Evolutionary conservation across 2,113 vertebrate genomes (phyloP).

Genomic region (Xyliphius kryptos): DNA sequence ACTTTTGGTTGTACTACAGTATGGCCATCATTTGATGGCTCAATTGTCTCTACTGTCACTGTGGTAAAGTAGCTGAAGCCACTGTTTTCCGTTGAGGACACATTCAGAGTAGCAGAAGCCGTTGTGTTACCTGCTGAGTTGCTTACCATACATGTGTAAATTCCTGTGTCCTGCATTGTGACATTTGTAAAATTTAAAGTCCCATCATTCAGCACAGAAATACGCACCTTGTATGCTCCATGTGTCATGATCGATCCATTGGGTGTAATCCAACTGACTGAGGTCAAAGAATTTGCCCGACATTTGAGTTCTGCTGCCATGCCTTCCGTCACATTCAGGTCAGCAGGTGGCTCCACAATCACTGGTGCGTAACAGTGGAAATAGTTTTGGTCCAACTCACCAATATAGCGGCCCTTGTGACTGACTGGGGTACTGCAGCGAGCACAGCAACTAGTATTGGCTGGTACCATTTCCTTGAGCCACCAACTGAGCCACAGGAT

Average conservation of each 20-base stretch:
- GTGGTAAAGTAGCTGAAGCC: slow-evolving; percentile 97
- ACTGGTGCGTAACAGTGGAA: slow-evolving; percentile 97
- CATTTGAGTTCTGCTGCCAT: slow-evolving; percentile 96
- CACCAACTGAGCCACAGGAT: slow-evolving; percentile 99
- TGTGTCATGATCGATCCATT: slow-evolving; percentile 97
- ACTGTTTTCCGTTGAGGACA: slow-evolving; percentile 85
- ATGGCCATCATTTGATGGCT: slow-evolving; percentile 84
- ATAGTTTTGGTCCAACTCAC: slow-evolving; percentile 95
- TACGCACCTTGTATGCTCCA: slow-evolving; percentile 89
- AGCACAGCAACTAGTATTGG: slow-evolving; percentile 96
- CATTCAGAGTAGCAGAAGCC: slow-evolving; percentile 91
- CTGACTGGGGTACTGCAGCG: slow-evolving; percentile 85
- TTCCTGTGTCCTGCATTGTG: slow-evolving; percentile 93
- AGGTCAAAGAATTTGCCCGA: slow-evolving; percentile 89
- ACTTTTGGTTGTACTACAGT: slow-evolving; percentile 82
- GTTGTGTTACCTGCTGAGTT: slow-evolving; percentile 98
- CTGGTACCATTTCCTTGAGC: slow-evolving; percentile 97
- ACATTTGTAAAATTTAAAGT: slow-evolving; percentile 98
- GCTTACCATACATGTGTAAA: slow-evolving; percentile 98
- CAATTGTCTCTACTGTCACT: slow-evolving; percentile 95
- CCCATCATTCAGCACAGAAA: slow-evolving; percentile 93
- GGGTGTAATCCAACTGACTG: slow-evolving; percentile 97
- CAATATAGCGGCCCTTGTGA: slow-evolving; percentile 93
- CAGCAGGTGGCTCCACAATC: slow-evolving; percentile 93
- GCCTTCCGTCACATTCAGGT: slow-evolving; percentile 96